These are phyloP conservation scores for Hormaphis cornu DNA, from an alignment of 1,140 invertebrate species.

Conservation along the genomic window DNA sequence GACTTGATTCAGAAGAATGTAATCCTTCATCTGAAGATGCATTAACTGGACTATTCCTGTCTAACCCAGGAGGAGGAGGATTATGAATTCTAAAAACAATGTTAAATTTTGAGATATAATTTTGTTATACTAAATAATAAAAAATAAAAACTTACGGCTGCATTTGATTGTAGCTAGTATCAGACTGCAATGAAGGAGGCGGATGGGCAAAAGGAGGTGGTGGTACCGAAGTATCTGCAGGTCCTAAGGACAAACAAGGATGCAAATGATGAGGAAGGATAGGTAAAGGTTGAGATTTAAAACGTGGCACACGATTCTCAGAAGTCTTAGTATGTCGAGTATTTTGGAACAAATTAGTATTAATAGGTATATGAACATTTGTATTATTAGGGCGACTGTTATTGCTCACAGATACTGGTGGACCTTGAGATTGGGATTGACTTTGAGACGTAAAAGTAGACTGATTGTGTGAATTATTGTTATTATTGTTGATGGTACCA, in stretches of 20 bases:
- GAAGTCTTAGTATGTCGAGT: slow-evolving; percentile 10
- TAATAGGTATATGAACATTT: background rate
- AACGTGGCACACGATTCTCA: background rate
- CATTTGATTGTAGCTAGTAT: slow-evolving; percentile 22
- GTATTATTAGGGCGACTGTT: slow-evolving; percentile 11
- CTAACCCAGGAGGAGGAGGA: slow-evolving; percentile 26
- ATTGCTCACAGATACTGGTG: background rate
- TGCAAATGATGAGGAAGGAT: slow-evolving; percentile 20
- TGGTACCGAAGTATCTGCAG: slow-evolving; percentile 19
- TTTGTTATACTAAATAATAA: background rate
- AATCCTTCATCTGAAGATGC: slow-evolving; percentile 25
- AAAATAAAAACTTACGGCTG: slow-evolving; percentile 12
- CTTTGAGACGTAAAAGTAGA: slow-evolving; percentile 1
- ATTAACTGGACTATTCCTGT: slow-evolving; percentile 22
- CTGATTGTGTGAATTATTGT: slow-evolving; percentile 14
- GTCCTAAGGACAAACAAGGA: slow-evolving; percentile 26
- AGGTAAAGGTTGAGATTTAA: slow-evolving; percentile 14
- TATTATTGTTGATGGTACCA: slow-evolving; percentile 2
- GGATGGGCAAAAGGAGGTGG: slow-evolving; percentile 23
- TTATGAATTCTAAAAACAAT: slow-evolving; percentile 14
- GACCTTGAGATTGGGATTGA: slow-evolving; percentile 8
- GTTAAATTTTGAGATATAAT: background rate
- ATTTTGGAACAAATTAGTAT: slow-evolving; percentile 18
- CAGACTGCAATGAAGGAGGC: background rate
- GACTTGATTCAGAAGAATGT: background rate